Evolutionary conservation across 2,113 vertebrate species (phyloP), one percentile per base, ranked within the genome.

Genomic region (Bubo bubo): DNA sequence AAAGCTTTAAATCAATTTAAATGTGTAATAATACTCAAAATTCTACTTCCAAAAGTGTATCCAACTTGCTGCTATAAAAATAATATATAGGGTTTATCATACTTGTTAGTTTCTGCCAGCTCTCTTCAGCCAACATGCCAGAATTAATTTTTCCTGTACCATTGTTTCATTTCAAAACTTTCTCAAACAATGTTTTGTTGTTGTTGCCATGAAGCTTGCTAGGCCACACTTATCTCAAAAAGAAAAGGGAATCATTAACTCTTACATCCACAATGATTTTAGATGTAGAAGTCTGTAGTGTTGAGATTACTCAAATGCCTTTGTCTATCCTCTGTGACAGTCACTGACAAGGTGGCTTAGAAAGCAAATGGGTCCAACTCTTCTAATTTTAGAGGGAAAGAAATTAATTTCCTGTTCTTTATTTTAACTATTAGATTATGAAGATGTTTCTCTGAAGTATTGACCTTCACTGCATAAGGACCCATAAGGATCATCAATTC

Each of bases 1-100:
- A 94, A 97, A 95, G 76, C 22, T 95, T 94, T 97, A 97, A 97
- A 98, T 97, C 62, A 97, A 63, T 55, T 21, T 90, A 92, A 68
- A 85, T 93, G 70, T 95, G 85, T 88, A 96, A 84, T 83, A 95
- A 72, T 72, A 94, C 59, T 94, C 88, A 93, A 97, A 91, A 98
- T 88, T 95, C 86, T 96, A 47, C 89, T 97, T 97, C 93, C 87
- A 96, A 97, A 90, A 96, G 30, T 53, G 37, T 79, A 70, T 93
- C 59, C 84, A 94, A 73, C 45, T 92, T 89, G 26, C 45, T 97
- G 68, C 52, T 89, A 30, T 70, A 85, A 80, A 94, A 77, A 94
- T 60, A 81, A 68, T 91, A 63, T 76, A 71, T 74, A 34, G 2
- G 1, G 4, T n/a, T 90, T 98, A 63, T 67, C 49, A 86, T 34